These are phyloP conservation scores for Seladonia tumulorum DNA, from an alignment of 2,888 invertebrate species.

Conservation along the genomic window DNA sequence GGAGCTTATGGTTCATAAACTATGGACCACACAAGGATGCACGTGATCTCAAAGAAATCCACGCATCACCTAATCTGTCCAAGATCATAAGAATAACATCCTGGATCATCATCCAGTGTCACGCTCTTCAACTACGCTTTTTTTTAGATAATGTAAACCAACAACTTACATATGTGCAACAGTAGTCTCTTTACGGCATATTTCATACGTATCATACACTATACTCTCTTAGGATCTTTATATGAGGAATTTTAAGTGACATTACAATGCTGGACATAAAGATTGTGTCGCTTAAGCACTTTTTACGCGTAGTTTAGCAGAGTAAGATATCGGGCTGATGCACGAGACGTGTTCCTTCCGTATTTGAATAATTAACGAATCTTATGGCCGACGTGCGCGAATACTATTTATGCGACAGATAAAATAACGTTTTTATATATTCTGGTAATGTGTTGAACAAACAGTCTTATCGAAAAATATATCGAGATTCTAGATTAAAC, in stretches of 20 bases:
- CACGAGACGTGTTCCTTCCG: neutral
- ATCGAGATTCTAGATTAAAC: too few species aligned
- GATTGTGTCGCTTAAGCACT: neutral
- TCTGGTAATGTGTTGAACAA: too few species aligned
- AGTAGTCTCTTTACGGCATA: neutral
- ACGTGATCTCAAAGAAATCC: neutral
- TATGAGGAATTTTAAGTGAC: neutral
- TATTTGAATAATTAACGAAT: constrained; percentile 17
- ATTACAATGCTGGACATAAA: neutral
- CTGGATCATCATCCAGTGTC: neutral
- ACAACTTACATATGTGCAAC: neutral
- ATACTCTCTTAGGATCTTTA: neutral
- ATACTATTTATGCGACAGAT: neutral
- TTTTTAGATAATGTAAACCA: neutral
- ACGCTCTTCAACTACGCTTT: too few species aligned
- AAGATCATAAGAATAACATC: neutral
- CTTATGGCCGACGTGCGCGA: neutral
- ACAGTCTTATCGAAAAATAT: too few species aligned
- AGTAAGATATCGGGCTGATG: neutral
- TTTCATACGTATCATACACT: neutral
- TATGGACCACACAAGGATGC: neutral
- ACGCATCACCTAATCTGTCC: neutral
- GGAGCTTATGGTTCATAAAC: neutral
- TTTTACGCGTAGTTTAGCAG: neutral
- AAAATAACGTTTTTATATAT: neutral